phyloP scores from a whole-genome alignment of 2,888 invertebrate genomes.

The Aphidius colemani region DNA sequence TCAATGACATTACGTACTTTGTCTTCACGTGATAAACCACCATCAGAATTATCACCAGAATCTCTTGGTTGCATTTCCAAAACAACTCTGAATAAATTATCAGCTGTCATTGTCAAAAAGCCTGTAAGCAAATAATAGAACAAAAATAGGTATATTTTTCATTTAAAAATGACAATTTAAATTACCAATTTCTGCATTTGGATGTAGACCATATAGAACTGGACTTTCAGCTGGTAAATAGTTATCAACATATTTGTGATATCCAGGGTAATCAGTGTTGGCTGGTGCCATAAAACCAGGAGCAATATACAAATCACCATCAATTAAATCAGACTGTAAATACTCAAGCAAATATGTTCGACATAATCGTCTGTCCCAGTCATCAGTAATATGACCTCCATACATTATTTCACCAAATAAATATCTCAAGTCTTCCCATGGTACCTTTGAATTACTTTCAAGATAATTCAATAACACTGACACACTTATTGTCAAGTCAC shows the following conservation, averaged over 20 bases:
- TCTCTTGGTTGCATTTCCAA: constrained; percentile 91
- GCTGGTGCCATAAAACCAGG: constrained; percentile 86
- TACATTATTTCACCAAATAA: constrained; percentile 98
- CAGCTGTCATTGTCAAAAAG: constrained; percentile 84
- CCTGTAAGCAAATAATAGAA: constrained; percentile 33
- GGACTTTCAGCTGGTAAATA: constrained; percentile 87
- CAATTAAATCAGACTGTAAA: constrained; percentile 85
- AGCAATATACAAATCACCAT: constrained; percentile 82
- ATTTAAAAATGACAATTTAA: constrained; percentile 7
- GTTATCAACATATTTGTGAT: constrained; percentile 88
- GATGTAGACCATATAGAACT: constrained; percentile 87
- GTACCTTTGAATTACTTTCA: constrained; percentile 84
- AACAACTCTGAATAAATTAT: constrained; percentile 80
- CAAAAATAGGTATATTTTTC: too few species aligned
- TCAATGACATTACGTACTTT: constrained; percentile 71
- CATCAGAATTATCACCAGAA: constrained; percentile 72
- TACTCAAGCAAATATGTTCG: constrained; percentile 84
- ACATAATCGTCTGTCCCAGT: constrained; percentile 91
- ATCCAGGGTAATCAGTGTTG: constrained; percentile 83
- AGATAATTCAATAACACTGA: constrained; percentile 89
- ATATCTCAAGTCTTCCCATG: constrained; percentile 94
- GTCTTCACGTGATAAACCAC: constrained; percentile 79
- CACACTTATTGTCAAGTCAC: constrained; percentile 90
- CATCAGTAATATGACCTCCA: constrained; percentile 95
- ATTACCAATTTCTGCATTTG: constrained; percentile 91